Conservation (phyloP, 2,888 invertebrate genomes). For the Elysia crispata region DNA sequence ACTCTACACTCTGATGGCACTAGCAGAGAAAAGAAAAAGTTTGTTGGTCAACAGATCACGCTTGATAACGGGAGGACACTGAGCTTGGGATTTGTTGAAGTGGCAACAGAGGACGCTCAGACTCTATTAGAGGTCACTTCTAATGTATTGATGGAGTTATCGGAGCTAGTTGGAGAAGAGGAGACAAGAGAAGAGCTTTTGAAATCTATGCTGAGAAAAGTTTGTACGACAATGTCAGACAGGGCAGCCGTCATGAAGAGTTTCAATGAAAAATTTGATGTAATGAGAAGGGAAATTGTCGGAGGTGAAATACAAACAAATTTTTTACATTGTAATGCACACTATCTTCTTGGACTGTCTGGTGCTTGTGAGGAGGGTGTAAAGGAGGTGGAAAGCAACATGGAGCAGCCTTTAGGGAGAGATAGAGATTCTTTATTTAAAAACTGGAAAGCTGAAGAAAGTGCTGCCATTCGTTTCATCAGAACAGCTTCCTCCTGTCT, state of each 20-base stretch:
- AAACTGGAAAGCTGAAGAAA: background rate
- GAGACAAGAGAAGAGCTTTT: background rate
- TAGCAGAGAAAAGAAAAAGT: background rate
- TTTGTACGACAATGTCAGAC: background rate
- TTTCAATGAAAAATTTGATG: background rate
- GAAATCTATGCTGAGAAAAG: background rate
- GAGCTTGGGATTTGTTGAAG: background rate
- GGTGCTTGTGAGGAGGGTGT: constrained; percentile 3
- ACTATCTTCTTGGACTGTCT: constrained; percentile 2
- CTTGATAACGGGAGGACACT: background rate
- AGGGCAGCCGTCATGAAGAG: constrained; percentile 3
- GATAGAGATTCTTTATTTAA: background rate
- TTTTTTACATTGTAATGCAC: constrained; percentile 11
- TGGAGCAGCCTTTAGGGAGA: background rate
- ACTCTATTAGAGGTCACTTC: background rate
- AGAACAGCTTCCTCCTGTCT: constrained; percentile 12
- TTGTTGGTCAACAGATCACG: background rate
- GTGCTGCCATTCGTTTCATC: background rate
- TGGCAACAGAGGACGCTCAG: constrained; percentile 4
- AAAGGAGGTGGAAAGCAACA: background rate
- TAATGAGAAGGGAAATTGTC: background rate
- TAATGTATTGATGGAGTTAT: background rate
- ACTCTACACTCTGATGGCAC: constrained; percentile 6
- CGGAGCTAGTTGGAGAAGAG: background rate
- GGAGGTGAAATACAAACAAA: background rate